Base-by-base conservation (phyloP, 1,140 invertebrate genomes). In the Drosophila mayri region DNA sequence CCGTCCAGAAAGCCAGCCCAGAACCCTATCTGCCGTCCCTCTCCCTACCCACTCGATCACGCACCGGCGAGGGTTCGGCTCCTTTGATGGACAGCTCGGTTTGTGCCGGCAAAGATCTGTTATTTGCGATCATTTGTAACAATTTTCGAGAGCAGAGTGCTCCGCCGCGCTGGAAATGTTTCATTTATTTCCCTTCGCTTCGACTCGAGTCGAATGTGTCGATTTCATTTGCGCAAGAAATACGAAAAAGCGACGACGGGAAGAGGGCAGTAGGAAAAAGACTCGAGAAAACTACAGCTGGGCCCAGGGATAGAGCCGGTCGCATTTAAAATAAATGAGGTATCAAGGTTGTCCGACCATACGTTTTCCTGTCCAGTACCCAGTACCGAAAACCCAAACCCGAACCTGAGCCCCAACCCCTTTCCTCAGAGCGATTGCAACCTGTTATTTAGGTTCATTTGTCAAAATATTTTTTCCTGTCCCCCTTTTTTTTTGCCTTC, bases 61-160 rank as follows among this genome's bases (percentile, higher is more conserved):
- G 67, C 73, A 90, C 64, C 49, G 59, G 58, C 47, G 28, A 57
- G 22, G 54, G 68, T 73, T 84, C 88, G 88, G 83, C 78, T 86
- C 83, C 87, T 91, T 91, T 91, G 87, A 91, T 91, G 86, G 87
- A 67, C 77, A 75, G 64, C 76, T 49, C 79, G 52, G 50, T 64
- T 44, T 66, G 65, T 86, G 83, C 68, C 79, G 79, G 84, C 76
- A 86, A 88, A 91, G 81, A 92, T 90, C 87, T 92, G 81, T 92
- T 92, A 92, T 92, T 92, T 92, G 91, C 85, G 80, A 92, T 92
- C 91, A 92, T 92, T 92, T 92, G 92, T 92, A 92, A 92, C 84
- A 92, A 92, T 92, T 92, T 92, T 88, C 73, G 73, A 90, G 83
- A 81, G 71, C 66, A 65, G 74, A 79, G 55, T 62, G 71, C 41